Evolutionary conservation across 2,888 invertebrate species (phyloP), one percentile per base, ranked within the genome.

Genomic region (Callimorpha dominula): DNA sequence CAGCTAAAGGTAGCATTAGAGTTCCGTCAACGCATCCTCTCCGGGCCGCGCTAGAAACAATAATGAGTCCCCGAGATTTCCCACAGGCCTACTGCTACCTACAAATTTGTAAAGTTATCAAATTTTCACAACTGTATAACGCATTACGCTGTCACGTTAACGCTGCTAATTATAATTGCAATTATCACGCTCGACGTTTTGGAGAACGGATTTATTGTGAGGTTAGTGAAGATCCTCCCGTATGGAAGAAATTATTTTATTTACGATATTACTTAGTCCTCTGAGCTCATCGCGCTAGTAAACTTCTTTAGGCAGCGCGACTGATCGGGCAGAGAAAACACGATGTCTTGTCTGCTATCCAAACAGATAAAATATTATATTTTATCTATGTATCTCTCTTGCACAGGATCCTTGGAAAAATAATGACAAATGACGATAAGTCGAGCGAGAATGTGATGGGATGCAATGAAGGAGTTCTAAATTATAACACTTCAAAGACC

Each of bases 101-200:
- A 92, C 92, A 91, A 93, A 94, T 95, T 94, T 92, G 93, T 93
- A 94, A 95, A 95, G 92, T 95, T 95, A 95, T 95, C 94, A 95
- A 95, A 95, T 93, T 95, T 95, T 94, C 94, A 95, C 93, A 95
- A 94, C 95, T 92, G 93, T 88, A 86, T 92, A 91, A 94, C 94
- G 93, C 94, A 92, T 94, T 93, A 93, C 74, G 81, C 72, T 77
- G 85, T 87, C 89, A 87, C 87, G 76, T 76, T 66, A 78, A 75
- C 84, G 78, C 82, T 85, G 85, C 87, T 95, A 94, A 94, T 95
- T 94, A 94, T 93, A 92, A 93, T 93, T 92, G 91, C 92, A 93
- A 93, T 93, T 90, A 91, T 87, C 84, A 86, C 81, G 78, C 81
- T 42, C n/a, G 54, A 54, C 57, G 43, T 69, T 71, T 71, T 66